These are phyloP conservation scores for Colletes gigas DNA, from an alignment of 1,140 invertebrate species.

Conservation along the genomic window DNA sequence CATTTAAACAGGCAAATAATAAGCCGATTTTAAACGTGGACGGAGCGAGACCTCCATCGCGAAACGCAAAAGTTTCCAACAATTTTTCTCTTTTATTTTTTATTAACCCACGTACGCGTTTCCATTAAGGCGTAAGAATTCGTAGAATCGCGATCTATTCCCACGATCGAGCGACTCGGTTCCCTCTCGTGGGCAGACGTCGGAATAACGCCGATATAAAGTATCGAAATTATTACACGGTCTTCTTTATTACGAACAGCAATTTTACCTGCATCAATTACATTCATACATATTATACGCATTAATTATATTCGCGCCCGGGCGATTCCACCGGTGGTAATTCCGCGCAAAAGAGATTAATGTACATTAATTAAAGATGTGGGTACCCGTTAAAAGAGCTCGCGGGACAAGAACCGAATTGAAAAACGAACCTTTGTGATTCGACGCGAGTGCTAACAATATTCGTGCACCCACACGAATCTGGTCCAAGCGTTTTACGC, in stretches of 20 bases:
- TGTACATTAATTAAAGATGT: slow-evolving; percentile 39
- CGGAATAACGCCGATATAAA: not conserved
- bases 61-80: no score
- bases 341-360: slow-evolving; percentile 36
- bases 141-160: not conserved
- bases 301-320: slow-evolving; percentile 34
- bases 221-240: slow-evolving; percentile 19
- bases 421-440: not conserved
- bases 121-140: not conserved
- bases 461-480: no score
- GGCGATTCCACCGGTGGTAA: slow-evolving; percentile 6
- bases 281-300: slow-evolving; percentile 43
- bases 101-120: no score
- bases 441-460: not conserved
- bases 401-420: slow-evolving; percentile 2
- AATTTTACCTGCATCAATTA: slow-evolving; percentile 35
- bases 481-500: no score
- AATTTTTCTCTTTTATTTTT: no score
- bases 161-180: not conserved
- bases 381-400: slow-evolving; percentile 13
- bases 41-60: not conserved
- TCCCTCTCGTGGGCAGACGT: not conserved
- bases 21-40: not conserved
- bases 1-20: not conserved
- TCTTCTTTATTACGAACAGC: slow-evolving; percentile 23